Percentiles rank a stretch among this genome's conserved stretches.
Conservation (phyloP, 23 tunicate genomes). For the Ciona savignyi region DNA sequence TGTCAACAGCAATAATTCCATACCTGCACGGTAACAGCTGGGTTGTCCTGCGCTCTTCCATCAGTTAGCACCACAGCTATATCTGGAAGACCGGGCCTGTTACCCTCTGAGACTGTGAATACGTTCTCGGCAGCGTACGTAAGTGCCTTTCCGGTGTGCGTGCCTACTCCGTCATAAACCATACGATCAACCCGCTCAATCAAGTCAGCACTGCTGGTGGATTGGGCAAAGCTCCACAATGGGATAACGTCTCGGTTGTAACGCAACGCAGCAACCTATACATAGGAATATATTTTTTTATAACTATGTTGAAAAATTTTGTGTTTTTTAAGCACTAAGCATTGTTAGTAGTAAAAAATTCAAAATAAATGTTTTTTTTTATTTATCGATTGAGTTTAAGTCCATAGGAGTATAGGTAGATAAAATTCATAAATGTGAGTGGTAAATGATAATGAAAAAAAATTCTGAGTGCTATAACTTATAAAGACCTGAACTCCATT, state of each 20-base stretch:
- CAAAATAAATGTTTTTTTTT: too few relatives aligned
- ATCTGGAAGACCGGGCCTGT: conserved; percentile 52
- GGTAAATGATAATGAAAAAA: not conserved
- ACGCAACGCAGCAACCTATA: conserved; percentile 85
- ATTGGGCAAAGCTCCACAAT: conserved; percentile 47
- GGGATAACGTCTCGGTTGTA: conserved; percentile 60
- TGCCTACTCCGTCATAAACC: conserved; percentile 58
- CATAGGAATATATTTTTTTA: too few relatives aligned
- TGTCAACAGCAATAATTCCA: too few relatives aligned
- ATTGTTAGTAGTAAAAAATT: too few relatives aligned
- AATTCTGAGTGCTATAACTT: not conserved
- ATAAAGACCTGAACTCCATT: too few relatives aligned
- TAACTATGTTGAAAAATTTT: too few relatives aligned
- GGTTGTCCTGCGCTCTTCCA: conserved; percentile 84
- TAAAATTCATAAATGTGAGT: too few relatives aligned
- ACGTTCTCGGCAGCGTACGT: conserved; percentile 37
- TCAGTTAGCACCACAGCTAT: conserved; percentile 83
- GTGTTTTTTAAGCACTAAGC: too few relatives aligned
- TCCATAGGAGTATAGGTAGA: too few relatives aligned
- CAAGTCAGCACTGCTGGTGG: conserved; percentile 27
- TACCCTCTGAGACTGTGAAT: conserved; percentile 26
- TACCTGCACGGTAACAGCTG: conserved; percentile 31
- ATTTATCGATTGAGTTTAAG: too few relatives aligned
- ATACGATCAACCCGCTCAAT: conserved; percentile 20
- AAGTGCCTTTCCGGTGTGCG: conserved; percentile 77